Base-by-base conservation (phyloP, 2,113 vertebrate species). In the Pseudopipra pipra region DNA sequence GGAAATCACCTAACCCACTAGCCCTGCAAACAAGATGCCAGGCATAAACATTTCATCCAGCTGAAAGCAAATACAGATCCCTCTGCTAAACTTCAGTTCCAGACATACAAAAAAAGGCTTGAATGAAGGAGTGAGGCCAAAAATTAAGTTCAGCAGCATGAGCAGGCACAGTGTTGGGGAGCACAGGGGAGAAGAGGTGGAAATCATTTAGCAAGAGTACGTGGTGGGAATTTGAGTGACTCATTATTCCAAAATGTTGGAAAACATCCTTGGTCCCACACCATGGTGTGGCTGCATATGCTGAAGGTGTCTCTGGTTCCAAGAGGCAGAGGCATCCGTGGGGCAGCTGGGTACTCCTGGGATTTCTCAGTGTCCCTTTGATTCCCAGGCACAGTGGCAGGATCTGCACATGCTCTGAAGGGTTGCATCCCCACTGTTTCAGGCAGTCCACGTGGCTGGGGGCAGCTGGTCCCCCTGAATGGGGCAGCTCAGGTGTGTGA, bases 391-490 rank as follows among this genome's bases (percentile, higher is more conserved):
- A 35, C 21, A 39, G 35, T 15, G 8, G 56, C 21, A 68, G 62
- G 62, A 78, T 33, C 54, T 59, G 58, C 54, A 19, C 31, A 20
- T 20, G 49, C 35, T 76, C 54, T 33, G 14, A 51, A 74, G 59
- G 20, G 33, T 70, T 72, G 66, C 82, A 44, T 43, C 56, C 30
- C 74, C 3, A 3, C 44, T 58, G 37, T 83, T 81, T 55, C 9
- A 2, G 81, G 47, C 7, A 3, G 43, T 25, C 62, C 35, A 5
- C 1, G 1, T 7, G 27, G 41, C 2, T 0, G 1, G 46, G 43
- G n/a, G 17, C 67, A 27, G 44, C 67, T 72, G 33, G 12, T 71
- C 4, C 11, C 39, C 31, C 17, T 3, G 1, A 12, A 1, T 0
- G 0, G 43, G 47, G 12, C 1, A 2, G 25, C 47, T 56, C 41